Evolutionary conservation across 2,797 vertebrate species (phyloP).

Genomic region (Gallinago nigripennis): DNA sequence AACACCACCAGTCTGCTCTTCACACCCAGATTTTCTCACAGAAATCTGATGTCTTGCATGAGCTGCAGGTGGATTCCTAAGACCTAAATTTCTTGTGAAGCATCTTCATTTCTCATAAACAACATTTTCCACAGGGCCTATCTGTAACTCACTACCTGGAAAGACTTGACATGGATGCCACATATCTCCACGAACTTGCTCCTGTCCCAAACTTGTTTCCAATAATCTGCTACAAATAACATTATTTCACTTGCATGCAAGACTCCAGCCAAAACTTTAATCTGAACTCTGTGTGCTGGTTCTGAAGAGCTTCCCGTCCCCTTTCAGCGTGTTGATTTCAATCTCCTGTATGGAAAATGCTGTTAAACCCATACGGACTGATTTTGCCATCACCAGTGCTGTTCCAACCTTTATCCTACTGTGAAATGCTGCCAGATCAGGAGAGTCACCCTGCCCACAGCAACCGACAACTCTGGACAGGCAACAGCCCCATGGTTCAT

Average conservation of each 20-base stretch:
- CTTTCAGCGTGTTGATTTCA: neutral
- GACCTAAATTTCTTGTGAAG: neutral
- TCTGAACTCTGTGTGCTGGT: neutral
- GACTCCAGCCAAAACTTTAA: conserved; percentile 9
- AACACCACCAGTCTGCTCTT: neutral
- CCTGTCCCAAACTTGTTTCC: neutral
- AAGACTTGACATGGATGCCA: neutral
- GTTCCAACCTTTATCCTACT: neutral
- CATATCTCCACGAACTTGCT: neutral
- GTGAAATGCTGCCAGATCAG: neutral
- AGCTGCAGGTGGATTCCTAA: neutral
- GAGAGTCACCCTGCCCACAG: neutral
- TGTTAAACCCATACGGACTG: neutral
- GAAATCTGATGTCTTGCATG: neutral
- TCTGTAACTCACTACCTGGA: neutral
- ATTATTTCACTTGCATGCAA: neutral
- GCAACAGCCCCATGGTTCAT: neutral
- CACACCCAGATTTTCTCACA: neutral
- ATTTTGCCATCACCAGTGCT: neutral
- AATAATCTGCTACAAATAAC: neutral
- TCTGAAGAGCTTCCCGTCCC: neutral
- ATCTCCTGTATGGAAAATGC: neutral
- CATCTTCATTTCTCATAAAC: neutral
- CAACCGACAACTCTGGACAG: neutral
- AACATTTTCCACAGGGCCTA: neutral